Conservation (phyloP, 2,888 invertebrate genomes). For the Nasonia oneida region DNA sequence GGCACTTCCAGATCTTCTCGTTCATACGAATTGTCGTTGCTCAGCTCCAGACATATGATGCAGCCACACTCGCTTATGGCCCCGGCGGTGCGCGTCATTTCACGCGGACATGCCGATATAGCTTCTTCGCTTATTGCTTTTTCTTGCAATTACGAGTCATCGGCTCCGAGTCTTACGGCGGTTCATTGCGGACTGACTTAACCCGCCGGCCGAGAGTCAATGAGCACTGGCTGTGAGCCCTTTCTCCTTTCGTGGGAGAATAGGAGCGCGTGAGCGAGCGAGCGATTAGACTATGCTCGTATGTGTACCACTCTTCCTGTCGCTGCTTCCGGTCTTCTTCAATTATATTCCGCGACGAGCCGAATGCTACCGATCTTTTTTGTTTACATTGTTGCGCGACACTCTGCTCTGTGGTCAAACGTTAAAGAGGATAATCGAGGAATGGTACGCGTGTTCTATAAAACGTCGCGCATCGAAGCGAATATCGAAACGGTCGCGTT, state of each 20-base stretch:
- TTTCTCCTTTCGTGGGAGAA: background rate
- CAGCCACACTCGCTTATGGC: conserved; percentile 84
- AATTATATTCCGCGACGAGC: background rate
- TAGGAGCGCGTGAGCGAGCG: too few species aligned
- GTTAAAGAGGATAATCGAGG: too few species aligned
- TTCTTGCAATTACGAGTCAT: background rate
- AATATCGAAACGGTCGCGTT: conserved; percentile 37
- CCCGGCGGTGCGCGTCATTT: background rate
- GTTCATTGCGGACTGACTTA: background rate
- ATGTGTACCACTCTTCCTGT: background rate
- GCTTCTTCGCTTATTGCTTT: background rate
- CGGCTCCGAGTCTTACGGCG: background rate
- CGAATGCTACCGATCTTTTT: background rate
- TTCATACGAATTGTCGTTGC: background rate
- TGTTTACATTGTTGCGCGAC: too few species aligned
- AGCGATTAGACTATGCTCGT: background rate
- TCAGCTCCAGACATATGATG: conserved; percentile 87
- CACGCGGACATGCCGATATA: background rate
- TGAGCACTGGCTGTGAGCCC: background rate
- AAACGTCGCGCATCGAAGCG: background rate
- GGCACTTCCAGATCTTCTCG: conserved; percentile 14
- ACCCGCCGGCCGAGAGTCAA: background rate
- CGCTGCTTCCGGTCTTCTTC: conserved; percentile 3
- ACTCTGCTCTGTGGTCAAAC: too few species aligned
- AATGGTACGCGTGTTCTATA: too few species aligned